phyloP scores from a whole-genome alignment of 2,113 vertebrate genomes.

The Marmota flaviventris region DNA sequence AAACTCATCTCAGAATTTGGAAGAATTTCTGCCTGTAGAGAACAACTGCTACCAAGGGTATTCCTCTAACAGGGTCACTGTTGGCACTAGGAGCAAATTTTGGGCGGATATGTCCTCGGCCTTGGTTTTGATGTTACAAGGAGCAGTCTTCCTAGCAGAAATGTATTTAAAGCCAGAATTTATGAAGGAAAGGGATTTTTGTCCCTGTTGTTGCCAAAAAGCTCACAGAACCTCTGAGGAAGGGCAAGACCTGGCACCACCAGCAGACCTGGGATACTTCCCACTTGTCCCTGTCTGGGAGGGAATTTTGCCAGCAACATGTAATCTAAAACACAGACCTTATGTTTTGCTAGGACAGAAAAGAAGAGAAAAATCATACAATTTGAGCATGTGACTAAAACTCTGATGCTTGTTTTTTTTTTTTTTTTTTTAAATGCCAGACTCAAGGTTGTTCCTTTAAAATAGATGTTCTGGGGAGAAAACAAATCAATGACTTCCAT shows the following conservation, averaged over 20 bases:
- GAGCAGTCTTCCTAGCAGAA: neutral
- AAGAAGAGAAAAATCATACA: neutral
- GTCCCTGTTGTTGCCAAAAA: neutral
- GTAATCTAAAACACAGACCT: neutral
- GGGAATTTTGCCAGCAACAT: neutral
- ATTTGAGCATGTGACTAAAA: neutral
- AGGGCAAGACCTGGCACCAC: neutral
- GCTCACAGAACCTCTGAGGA: neutral
- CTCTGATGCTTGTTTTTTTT: neutral
- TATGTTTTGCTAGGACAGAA: neutral
- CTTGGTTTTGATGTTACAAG: neutral
- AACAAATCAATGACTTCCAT: neutral
- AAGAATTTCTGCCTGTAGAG: neutral
- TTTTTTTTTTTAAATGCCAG: neutral
- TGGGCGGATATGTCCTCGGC: neutral
- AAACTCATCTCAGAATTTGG: neutral
- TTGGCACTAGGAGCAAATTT: rapidly evolving
- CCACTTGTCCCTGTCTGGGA: neutral
- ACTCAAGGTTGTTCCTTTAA: neutral
- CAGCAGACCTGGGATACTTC: neutral
- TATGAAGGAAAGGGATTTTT: neutral
- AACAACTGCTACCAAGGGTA: rapidly evolving
- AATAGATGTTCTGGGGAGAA: neutral
- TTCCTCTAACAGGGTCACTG: rapidly evolving
- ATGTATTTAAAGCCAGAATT: neutral